Base-by-base conservation (phyloP, 2,113 vertebrate species). In the Struthidea cinerea region DNA sequence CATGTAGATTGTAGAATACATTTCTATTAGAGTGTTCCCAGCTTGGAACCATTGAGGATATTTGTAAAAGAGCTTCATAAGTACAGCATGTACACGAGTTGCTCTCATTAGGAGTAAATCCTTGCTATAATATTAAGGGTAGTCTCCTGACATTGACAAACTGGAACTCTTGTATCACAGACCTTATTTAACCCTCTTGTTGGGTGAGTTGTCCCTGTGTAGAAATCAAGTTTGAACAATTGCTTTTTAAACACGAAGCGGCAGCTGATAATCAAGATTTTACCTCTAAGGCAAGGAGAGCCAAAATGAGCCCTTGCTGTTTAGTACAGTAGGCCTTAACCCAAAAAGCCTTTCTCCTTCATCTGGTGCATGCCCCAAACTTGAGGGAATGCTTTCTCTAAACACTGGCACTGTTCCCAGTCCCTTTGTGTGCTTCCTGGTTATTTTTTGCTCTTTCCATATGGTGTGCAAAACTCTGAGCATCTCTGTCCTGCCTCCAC, bases 1-100 rank as follows among this genome's bases (percentile, higher is more conserved):
- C 79, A 86, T 88, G 88, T 88, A 75, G 85, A 88, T 92, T 65
- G 47, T 71, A 79, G 88, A 96, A 94, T 90, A 71, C 47, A 68
- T 96, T 97, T 84, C 68, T 95, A 7, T 90, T 85, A 59, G 78
- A 63, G 84, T 59, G 57, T 74, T 94, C 41, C 46, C 71, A 91
- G 78, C 71, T 83, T 85, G 78, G 87, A 93, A 71, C 49, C 69
- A 60, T 21, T 41, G 87, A 76, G 52, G 21, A 37, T 87, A 46
- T 84, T 95, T 91, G 74, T 94, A 42, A 79, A 92, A 87, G 64
- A 47, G 35, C 39, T 91, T 69, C 11, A 1, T 67, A 91, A 89
- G 67, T 87, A 37, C 1, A 9, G 70, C 46, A n/a, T 11, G 52
- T 47, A 52, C 68, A 63, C n/a, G 71, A 35, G 50, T 75, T 81